phyloP scores from a whole-genome alignment of 2,888 invertebrate genomes.

The Caenorhabditis imperialis region DNA sequence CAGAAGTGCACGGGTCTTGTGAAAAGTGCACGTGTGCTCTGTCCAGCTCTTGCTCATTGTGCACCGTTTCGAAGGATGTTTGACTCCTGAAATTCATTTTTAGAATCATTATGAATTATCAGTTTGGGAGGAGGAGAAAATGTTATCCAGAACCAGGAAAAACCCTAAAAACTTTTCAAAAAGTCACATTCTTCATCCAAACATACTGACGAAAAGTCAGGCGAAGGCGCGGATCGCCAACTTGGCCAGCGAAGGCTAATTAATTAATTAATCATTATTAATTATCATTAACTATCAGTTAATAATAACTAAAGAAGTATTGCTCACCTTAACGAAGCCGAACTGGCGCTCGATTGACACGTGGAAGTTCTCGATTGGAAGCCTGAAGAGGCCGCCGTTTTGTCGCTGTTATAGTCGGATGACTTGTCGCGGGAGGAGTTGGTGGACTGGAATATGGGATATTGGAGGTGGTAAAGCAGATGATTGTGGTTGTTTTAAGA shows the following conservation, averaged over 20 bases:
- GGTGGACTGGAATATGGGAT: conserved; percentile 21
- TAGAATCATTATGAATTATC: not conserved
- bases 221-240: not conserved
- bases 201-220: not conserved
- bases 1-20: conserved; percentile 30
- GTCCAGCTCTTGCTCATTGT: conserved; percentile 58
- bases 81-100: conserved; percentile 54
- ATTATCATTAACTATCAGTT: too few relatives aligned
- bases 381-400: conserved; percentile 60
- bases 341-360: conserved; percentile 51
- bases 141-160: not conserved
- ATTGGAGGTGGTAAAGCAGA: too few relatives aligned
- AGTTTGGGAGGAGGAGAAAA: not conserved
- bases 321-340: conserved; percentile 55
- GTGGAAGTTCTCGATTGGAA: conserved; percentile 63
- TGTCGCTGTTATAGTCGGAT: conserved; percentile 36
- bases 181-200: not conserved
- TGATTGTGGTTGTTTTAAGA: too few relatives aligned
- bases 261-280: not conserved
- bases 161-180: not conserved
- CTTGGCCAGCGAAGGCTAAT: not conserved
- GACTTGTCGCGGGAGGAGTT: conserved; percentile 23
- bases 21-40: conserved; percentile 23
- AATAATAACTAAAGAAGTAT: not conserved
- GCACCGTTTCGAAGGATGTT: conserved; percentile 62